Evolutionary conservation across 2,888 invertebrate species (phyloP).

Genomic region (Drosophila cracens): DNA sequence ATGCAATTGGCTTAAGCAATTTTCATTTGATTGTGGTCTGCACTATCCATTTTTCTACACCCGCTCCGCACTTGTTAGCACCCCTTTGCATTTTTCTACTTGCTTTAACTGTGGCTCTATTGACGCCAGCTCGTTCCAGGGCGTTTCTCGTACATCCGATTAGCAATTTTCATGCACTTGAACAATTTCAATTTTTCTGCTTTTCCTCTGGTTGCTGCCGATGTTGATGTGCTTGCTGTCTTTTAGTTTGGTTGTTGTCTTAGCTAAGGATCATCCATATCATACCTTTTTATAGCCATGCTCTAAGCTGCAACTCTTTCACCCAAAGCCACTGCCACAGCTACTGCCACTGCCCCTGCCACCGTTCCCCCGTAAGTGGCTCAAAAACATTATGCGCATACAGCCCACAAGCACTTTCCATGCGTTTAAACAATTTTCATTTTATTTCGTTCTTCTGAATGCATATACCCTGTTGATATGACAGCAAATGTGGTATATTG

Average conservation of each 20-base stretch:
- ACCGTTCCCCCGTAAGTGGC: conserved; percentile 35
- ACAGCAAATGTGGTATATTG: neutral
- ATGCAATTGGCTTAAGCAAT: conserved; percentile 76
- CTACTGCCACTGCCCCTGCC: neutral
- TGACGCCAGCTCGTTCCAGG: conserved; percentile 35
- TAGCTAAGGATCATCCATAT: conserved; percentile 65
- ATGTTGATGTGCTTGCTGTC: conserved; percentile 5
- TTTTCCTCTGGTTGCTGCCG: conserved; percentile 13
- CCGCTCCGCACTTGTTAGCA: neutral
- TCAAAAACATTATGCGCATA: conserved; percentile 54
- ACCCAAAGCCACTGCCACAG: conserved; percentile 18
- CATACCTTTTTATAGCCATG: conserved; percentile 53
- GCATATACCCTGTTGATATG: conserved; percentile 33
- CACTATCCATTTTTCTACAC: conserved; percentile 1
- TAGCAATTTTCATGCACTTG: conserved; percentile 78
- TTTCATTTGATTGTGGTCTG: conserved; percentile 55
- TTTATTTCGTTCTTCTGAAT: conserved; percentile 60
- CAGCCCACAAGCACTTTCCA: conserved; percentile 75
- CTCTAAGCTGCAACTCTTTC: conserved; percentile 60
- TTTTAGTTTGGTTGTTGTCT: conserved; percentile 45
- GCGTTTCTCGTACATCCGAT: conserved; percentile 68
- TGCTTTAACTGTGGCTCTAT: conserved; percentile 20
- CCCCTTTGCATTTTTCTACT: conserved; percentile 1
- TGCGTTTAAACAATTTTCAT: conserved; percentile 79
- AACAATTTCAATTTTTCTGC: conserved; percentile 60